Base-by-base conservation (phyloP, 2,113 vertebrate species). In the Gadus chalcogrammus region DNA sequence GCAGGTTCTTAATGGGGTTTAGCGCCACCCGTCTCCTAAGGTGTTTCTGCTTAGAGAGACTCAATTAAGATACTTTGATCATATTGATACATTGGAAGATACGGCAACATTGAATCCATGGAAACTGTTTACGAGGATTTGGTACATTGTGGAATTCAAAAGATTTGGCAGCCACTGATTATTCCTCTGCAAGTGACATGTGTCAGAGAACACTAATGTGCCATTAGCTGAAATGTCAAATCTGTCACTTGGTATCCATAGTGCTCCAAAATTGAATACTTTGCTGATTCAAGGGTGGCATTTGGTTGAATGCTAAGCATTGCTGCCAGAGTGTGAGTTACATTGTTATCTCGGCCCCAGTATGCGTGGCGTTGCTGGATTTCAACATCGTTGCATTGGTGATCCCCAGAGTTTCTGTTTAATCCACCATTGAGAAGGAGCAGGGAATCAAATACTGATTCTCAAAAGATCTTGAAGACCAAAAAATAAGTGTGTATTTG, bases 21-120 rank as follows among this genome's bases (percentile, higher is more conserved):
- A 73, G 17, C 64, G 55, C 71, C 63, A 64, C 15, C 5, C 64
- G 63, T 73, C 20, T 68, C 61, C 18, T 69, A 64, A 76, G 66
- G 52, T 60, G 38, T 79, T 75, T 69, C 70, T 72, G 75, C 61
- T 56, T 35, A 61, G 15, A 22, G 27, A 4, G 55, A 20, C 20
- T 69, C 17, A 12, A 64, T 69, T 69, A 48, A 48, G 9, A 48
- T 13, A 48, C 42, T 48, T 48, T 9, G 9, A 48, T 48, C 7
- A 48, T 6, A 48, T 48, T 48, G 4, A 48, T 11, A 48, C 2
- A 48, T 11, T 48, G n/a, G n/a, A 48, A 11, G 6, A 48, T 11
- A 48, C 9, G 42, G 6, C 42, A 13, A 48, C 9, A 13, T 11
- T 48, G 42, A 48, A 48, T 48, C 7, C 12, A 48, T 48, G 42